Evolutionary conservation across 1,140 invertebrate species (phyloP), one percentile per base, ranked within the genome.

Genomic region (Gonatopus flavifemur): DNA sequence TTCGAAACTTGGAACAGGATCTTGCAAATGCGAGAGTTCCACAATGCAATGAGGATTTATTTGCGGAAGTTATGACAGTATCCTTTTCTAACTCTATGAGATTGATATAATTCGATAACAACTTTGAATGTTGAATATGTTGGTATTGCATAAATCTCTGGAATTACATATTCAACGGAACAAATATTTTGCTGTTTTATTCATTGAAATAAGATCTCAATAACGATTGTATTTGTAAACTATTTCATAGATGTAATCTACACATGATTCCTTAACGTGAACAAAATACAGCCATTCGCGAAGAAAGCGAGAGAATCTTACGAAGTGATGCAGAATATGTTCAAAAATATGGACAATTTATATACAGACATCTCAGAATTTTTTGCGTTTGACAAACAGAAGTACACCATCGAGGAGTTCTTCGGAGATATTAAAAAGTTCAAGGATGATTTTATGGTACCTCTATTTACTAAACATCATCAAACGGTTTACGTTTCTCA

Each of bases 371-470:
- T 98, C 8, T 86, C 92, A 0, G 94, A 96, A 67, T 98, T 90
- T 74, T 98, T 88, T 74, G 84, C 88, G 2, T 98, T 98, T 78
- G 96, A 98, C 68, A 86, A 88, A 12, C 86, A 87, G 54, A 98
- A 98, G 72, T 98, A 98, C 68, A 87, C 88, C 0, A 84, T 98
- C 44, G 96, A 98, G 65, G 96, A 98, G 70, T 98, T 98, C 80
- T 98, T 98, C 73, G 83, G 82, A 0, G 96, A 99, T 67, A 84
- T 98, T 36, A 98, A 97, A 78, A 88, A 85, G 1, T 99, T 99
- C 69, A 97, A 96, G 72, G 93, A 96, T 70, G 84, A 88, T 20
- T 98, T 98, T 74, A 74, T 85, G 64, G 91, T 94, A 77, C 54
- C 41, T 54, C n/a, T n/a, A n/a, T n/a, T n/a, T n/a, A n/a, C n/a